Percentiles rank a stretch among this genome's conserved stretches.
phyloP scores from a whole-genome alignment of 2,797 vertebrate genomes.

The Sebastes hubbsi region DNA sequence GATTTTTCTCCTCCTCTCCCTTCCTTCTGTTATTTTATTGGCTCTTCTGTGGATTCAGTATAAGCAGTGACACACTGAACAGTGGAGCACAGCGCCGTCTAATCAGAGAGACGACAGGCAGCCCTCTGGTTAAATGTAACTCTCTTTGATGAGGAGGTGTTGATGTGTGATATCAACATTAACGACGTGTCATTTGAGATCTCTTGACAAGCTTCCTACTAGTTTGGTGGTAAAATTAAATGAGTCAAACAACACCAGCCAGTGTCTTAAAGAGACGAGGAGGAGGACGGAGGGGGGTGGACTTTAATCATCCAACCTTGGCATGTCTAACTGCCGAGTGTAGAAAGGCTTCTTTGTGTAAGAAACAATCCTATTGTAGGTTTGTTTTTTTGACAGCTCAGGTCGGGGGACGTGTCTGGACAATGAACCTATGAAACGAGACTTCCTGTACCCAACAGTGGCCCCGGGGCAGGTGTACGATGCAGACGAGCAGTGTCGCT shows the following conservation, averaged over 20 bases:
- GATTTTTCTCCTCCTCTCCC: constrained; percentile 36
- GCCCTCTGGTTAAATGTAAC: constrained; percentile 31
- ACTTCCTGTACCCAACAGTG: constrained; percentile 99
- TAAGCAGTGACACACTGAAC: constrained; percentile 31
- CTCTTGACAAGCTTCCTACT: constrained; percentile 42
- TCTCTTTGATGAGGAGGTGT: constrained; percentile 54
- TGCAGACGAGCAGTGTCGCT: constrained; percentile 98
- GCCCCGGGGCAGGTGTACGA: constrained; percentile 99
- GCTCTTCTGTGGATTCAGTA: constrained; percentile 61
- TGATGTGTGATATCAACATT: constrained; percentile 62
- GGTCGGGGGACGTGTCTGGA: constrained; percentile 99
- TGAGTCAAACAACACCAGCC: constrained; percentile 17
- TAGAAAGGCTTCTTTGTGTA: constrained; percentile 65
- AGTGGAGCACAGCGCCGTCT: constrained; percentile 41
- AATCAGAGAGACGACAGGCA: constrained; percentile 59
- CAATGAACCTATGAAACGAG: constrained; percentile 99
- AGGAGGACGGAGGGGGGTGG: background rate
- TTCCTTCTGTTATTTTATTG: constrained; percentile 62
- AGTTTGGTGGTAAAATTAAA: constrained; percentile 43
- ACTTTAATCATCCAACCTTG: constrained; percentile 16
- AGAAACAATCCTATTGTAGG: constrained; percentile 84
- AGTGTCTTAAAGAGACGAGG: background rate
- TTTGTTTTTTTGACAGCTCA: constrained; percentile 97
- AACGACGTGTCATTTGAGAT: constrained; percentile 55
- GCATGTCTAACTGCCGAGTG: constrained; percentile 19